Conservation (phyloP, 64 coral and sea anemone species). For the Acropora yongei region DNA sequence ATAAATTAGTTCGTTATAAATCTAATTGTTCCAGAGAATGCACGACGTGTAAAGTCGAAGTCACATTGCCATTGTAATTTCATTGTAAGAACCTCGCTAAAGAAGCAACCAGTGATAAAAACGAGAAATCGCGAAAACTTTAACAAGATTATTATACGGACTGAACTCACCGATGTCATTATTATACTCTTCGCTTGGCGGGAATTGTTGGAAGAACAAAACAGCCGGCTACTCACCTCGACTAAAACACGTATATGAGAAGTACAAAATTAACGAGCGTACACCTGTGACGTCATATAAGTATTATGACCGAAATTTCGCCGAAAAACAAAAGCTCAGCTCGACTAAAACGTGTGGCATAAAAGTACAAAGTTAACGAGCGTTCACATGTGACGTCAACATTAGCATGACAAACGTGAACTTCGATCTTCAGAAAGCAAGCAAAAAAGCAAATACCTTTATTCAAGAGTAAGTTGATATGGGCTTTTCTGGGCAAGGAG, state of each 20-base stretch:
- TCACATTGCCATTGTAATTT: neutral
- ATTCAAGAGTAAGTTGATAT: too few relatives aligned
- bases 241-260: neutral
- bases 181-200: neutral
- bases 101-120: neutral
- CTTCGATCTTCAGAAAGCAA: neutral
- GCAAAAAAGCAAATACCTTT: neutral
- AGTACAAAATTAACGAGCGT: too few relatives aligned
- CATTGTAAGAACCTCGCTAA: neutral
- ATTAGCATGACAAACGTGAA: neutral
- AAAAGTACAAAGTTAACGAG: too few relatives aligned
- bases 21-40: too few relatives aligned
- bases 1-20: too few relatives aligned
- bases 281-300: too few relatives aligned
- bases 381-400: neutral
- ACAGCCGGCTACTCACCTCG: neutral
- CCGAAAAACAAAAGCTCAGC: too few relatives aligned
- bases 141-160: neutral
- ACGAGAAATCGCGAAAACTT: neutral
- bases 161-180: constrained; percentile 31
- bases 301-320: too few relatives aligned
- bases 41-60: neutral
- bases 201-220: neutral
- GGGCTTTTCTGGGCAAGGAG: neutral
- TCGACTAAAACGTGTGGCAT: too few relatives aligned